A percentile compares a stretch with the other conserved stretches of the same genome.
These are phyloP conservation scores for Dynastes tityus DNA, from an alignment of 2,888 invertebrate genomes.

Conservation along the genomic window DNA sequence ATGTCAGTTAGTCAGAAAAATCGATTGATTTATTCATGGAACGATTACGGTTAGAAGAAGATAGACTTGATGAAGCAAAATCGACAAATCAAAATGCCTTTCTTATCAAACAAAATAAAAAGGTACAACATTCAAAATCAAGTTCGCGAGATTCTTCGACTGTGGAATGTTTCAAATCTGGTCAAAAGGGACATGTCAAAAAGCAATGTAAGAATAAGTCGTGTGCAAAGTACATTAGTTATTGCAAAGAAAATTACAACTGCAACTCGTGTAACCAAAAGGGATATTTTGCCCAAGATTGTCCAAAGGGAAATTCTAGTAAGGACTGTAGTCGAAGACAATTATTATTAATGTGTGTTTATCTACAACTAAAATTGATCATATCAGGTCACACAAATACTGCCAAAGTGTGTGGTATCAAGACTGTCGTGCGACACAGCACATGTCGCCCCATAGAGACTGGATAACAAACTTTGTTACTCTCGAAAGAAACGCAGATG, in stretches of 20 bases:
- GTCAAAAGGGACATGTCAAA: slow-evolving; percentile 51
- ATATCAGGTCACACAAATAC: slow-evolving; percentile 9
- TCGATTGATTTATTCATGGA: slow-evolving; percentile 45
- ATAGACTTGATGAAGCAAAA: slow-evolving; percentile 25
- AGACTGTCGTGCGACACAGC: slow-evolving; percentile 51
- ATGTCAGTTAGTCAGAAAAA: slow-evolving; percentile 26
- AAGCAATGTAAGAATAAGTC: slow-evolving; percentile 49
- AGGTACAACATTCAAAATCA: slow-evolving; percentile 10
- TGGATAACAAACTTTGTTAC: slow-evolving; percentile 1
- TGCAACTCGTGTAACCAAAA: not conserved
- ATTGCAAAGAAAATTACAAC: too few relatives aligned
- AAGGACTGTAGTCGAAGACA: slow-evolving; percentile 9
- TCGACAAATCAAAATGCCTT: slow-evolving; percentile 21
- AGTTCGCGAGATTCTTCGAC: slow-evolving; percentile 3
- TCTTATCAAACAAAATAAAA: slow-evolving; percentile 29
- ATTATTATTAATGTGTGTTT: slow-evolving; percentile 43
- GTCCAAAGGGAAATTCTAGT: slow-evolving; percentile 11
- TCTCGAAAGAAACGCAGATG: not conserved
- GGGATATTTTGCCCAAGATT: slow-evolving; percentile 1
- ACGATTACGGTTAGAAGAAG: slow-evolving; percentile 49
- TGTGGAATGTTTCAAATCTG: slow-evolving; percentile 52
- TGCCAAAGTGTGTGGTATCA: slow-evolving; percentile 43
- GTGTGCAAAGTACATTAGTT: not conserved
- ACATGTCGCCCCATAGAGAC: slow-evolving; percentile 32
- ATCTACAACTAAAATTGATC: slow-evolving; percentile 31